A percentile compares a stretch with the other conserved stretches of the same genome.
These are phyloP conservation scores for Indri indri DNA, from an alignment of 2,113 vertebrate species.

Conservation along the genomic window DNA sequence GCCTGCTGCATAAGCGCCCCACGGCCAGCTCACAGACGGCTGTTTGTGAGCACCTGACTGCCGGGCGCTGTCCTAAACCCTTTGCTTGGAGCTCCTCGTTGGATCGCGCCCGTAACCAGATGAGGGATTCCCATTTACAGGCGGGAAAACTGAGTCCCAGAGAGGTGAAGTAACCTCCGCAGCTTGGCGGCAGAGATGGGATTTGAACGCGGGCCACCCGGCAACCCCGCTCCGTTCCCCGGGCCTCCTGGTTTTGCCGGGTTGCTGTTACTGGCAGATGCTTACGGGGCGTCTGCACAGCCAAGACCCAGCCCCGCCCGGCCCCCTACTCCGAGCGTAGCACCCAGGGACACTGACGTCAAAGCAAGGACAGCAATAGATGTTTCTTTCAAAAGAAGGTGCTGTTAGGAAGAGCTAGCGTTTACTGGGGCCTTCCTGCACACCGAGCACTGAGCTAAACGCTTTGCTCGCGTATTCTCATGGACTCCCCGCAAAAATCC, in stretches of 20 bases:
- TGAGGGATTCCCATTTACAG: neutral
- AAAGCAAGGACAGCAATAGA: neutral
- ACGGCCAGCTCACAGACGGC: neutral
- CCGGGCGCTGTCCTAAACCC: neutral
- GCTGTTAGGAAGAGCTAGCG: neutral
- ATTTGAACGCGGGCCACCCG: neutral
- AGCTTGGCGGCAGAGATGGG: too few species aligned
- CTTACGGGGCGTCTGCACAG: accelerated
- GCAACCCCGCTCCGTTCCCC: neutral
- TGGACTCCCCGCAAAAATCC: neutral
- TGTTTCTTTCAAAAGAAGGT: neutral
- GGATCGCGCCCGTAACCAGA: neutral
- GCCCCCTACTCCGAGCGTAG: accelerated
- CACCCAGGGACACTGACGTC: neutral
- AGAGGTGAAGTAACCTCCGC: neutral
- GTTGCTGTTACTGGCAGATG: too few species aligned
- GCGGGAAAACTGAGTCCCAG: neutral
- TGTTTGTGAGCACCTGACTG: neutral
- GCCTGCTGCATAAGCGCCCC: neutral
- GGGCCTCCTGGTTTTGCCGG: too few species aligned
- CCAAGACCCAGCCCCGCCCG: accelerated
- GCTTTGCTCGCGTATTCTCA: neutral
- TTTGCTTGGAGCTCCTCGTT: neutral
- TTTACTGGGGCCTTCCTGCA: neutral
- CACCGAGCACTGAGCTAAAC: neutral